Evolutionary conservation across 2,797 vertebrate species (phyloP).

Genomic region (Rousettus madagascariensis): DNA sequence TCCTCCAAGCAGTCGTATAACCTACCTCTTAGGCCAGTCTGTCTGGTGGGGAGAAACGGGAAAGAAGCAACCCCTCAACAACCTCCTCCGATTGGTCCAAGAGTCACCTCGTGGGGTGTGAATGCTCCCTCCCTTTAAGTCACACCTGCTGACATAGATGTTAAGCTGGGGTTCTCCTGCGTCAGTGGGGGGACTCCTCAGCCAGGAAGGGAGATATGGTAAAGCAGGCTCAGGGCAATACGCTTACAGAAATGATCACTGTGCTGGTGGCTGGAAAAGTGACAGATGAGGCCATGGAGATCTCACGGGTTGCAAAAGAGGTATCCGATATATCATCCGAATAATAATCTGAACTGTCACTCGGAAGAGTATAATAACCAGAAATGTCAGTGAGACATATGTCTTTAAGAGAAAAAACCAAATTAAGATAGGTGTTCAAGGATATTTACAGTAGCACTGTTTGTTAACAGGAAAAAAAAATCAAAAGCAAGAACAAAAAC

Average conservation of each 20-base stretch:
- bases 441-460: no score
- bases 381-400: no score
- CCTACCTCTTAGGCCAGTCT: background rate
- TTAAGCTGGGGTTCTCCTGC: background rate
- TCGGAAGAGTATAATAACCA: no score
- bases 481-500: no score
- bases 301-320: no score
- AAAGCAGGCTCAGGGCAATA: background rate
- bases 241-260: background rate
- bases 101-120: background rate
- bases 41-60: background rate
- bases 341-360: no score
- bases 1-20: background rate
- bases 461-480: no score
- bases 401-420: no score
- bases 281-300: no score
- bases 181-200: background rate
- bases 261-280: no score
- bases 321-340: no score
- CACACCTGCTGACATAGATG: accelerated
- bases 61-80: background rate
- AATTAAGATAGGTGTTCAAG: no score
- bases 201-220: background rate
- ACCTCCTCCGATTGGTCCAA: background rate
- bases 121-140: background rate